Evolutionary conservation across 1,140 invertebrate species (phyloP).

Genomic region (Nasonia longicornis): DNA sequence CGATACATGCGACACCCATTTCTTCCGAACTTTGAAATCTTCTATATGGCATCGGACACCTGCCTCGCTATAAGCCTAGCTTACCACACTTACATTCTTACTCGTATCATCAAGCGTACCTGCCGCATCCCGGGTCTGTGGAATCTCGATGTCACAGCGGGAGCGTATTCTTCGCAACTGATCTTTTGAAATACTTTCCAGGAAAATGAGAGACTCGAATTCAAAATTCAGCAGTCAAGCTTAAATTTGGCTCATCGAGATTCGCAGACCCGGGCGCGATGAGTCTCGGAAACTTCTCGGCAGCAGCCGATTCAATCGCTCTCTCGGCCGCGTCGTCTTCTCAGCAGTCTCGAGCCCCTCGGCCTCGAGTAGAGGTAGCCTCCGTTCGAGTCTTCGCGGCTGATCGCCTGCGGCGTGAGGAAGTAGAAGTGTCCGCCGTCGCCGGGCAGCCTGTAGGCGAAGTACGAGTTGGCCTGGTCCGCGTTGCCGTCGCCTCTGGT

Average conservation of each 20-base stretch:
- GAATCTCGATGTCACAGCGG: background rate
- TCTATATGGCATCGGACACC: slow-evolving; percentile 54
- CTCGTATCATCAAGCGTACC: background rate
- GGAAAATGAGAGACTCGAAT: background rate
- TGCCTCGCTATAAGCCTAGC: slow-evolving; percentile 42
- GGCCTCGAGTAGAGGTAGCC: slow-evolving; percentile 64
- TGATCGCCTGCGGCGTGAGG: slow-evolving; percentile 76
- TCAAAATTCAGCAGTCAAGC: no score
- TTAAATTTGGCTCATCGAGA: background rate
- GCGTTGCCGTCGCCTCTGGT: slow-evolving; percentile 48
- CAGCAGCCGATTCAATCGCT: background rate
- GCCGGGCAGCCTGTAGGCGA: slow-evolving; percentile 78
- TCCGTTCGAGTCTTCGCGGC: slow-evolving; percentile 57
- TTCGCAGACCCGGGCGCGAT: background rate
- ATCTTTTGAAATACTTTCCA: background rate
- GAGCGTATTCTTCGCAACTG: background rate
- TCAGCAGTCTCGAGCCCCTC: slow-evolving; percentile 62
- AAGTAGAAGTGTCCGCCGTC: slow-evolving; percentile 81
- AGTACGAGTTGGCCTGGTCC: slow-evolving; percentile 70
- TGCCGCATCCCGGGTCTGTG: background rate
- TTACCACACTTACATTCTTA: slow-evolving; percentile 12
- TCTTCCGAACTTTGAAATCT: slow-evolving; percentile 33
- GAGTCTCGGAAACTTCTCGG: background rate
- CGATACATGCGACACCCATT: slow-evolving; percentile 28
- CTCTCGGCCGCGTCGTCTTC: slow-evolving; percentile 66